phyloP scores from a whole-genome alignment of 1,140 invertebrate genomes.

The Drosophila sechellia region DNA sequence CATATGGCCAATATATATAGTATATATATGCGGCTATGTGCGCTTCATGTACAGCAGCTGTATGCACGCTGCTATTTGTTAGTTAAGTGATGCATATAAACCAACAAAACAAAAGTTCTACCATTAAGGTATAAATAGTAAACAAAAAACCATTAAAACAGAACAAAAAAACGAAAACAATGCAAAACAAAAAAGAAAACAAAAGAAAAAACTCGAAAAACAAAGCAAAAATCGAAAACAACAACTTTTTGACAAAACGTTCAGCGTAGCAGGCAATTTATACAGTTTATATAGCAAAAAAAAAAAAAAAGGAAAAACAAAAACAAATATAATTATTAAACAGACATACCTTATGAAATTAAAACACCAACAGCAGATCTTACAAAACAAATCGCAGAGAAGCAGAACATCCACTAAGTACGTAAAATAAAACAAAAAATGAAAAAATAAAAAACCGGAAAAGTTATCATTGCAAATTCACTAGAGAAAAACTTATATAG shows the following conservation, averaged over 20 bases:
- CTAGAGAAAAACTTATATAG: constrained; percentile 41
- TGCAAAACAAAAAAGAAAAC: constrained; percentile 8
- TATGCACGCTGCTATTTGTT: constrained; percentile 66
- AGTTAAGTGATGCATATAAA: constrained; percentile 69
- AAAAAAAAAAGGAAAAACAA: constrained; percentile 28
- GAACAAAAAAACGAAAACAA: constrained; percentile 39
- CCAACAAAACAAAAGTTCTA: constrained; percentile 60
- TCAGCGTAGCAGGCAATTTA: constrained; percentile 75
- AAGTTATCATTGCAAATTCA: constrained; percentile 25
- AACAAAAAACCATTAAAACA: constrained; percentile 56
- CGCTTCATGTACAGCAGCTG: constrained; percentile 13
- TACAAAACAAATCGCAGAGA: constrained; percentile 41
- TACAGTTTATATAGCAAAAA: constrained; percentile 78
- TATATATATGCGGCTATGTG: constrained; percentile 16
- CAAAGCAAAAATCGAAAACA: constrained; percentile 50
- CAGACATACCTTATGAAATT: constrained; percentile 34
- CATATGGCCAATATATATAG: constrained; percentile 47
- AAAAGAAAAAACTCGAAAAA: constrained; percentile 36
- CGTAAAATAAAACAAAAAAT: constrained; percentile 33
- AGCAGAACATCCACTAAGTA: constrained; percentile 65
- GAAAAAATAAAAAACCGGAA: constrained; percentile 23
- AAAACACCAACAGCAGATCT: constrained; percentile 24
- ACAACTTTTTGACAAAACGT: constrained; percentile 72
- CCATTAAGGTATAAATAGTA: constrained; percentile 69
- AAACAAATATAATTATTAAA: constrained; percentile 43